phyloP scores from a whole-genome alignment of 2,113 vertebrate species.

The Oryzias celebensis region DNA sequence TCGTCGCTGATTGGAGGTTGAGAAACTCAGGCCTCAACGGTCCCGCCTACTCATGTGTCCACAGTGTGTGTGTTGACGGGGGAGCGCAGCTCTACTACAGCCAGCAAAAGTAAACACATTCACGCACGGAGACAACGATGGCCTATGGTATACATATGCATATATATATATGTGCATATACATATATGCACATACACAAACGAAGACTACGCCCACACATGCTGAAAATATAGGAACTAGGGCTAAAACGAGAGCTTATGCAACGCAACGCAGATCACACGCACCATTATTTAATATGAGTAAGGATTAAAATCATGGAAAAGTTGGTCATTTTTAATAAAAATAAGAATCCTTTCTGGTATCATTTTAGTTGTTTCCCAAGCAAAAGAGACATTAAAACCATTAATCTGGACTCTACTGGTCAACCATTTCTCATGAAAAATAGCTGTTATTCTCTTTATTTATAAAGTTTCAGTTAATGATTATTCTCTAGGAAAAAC shows the following conservation, averaged over 20 bases:
- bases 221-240: not conserved
- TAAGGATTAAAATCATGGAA: not conserved
- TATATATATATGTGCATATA: constrained; percentile 6
- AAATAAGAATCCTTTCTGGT: no score
- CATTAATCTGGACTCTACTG: no score
- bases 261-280: constrained; percentile 25
- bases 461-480: no score
- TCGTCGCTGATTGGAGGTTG: constrained; percentile 54
- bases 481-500: no score
- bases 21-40: constrained; percentile 22
- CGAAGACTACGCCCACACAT: constrained; percentile 9
- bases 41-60: constrained; percentile 71
- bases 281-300: not conserved
- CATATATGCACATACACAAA: constrained; percentile 9
- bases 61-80: constrained; percentile 58
- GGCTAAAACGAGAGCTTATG: constrained; percentile 5
- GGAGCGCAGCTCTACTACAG: constrained; percentile 54
- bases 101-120: constrained; percentile 52
- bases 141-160: constrained; percentile 13
- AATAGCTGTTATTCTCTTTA: no score
- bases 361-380: no score
- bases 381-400: no score
- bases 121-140: not conserved
- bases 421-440: no score
- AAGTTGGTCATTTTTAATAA: no score